These are phyloP conservation scores for Gobius niger DNA, from an alignment of 2,113 vertebrate genomes.

Conservation along the genomic window DNA sequence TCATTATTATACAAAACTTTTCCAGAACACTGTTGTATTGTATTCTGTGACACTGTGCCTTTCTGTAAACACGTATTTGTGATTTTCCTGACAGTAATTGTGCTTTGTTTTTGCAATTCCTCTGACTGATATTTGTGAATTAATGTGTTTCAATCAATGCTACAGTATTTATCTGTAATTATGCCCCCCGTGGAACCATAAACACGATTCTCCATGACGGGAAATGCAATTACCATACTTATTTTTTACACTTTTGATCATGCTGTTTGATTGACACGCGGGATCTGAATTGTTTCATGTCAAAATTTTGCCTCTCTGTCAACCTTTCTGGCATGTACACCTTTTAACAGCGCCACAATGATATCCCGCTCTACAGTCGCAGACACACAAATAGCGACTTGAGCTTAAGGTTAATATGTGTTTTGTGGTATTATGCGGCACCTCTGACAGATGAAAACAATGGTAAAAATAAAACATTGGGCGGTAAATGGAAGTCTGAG, in stretches of 20 bases:
- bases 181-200: slow-evolving; percentile 5
- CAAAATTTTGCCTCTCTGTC: background rate
- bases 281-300: slow-evolving; percentile 1
- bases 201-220: slow-evolving; percentile 6
- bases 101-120: slow-evolving; percentile 11
- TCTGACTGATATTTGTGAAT: slow-evolving; percentile 10
- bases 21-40: background rate
- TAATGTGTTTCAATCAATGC: slow-evolving; percentile 14
- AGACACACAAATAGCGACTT: background rate
- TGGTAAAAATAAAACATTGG: slow-evolving; percentile 12
- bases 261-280: background rate
- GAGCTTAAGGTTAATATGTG: slow-evolving; percentile 4
- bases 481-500: slow-evolving; percentile 8
- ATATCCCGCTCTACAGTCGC: background rate
- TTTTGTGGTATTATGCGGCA: slow-evolving; percentile 7
- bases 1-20: background rate
- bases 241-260: slow-evolving; percentile 11
- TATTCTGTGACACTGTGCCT: slow-evolving; percentile 1
- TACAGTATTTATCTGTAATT: slow-evolving; percentile 12
- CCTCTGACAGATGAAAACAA: slow-evolving; percentile 1
- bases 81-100: slow-evolving; percentile 11
- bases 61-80: slow-evolving; percentile 9
- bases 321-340: slow-evolving; percentile 1
- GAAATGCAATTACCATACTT: slow-evolving; percentile 10
- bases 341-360: background rate